Evolutionary conservation across 2,888 invertebrate species (phyloP), one percentile per base, ranked within the genome.

Genomic region (Muscina levida): DNA sequence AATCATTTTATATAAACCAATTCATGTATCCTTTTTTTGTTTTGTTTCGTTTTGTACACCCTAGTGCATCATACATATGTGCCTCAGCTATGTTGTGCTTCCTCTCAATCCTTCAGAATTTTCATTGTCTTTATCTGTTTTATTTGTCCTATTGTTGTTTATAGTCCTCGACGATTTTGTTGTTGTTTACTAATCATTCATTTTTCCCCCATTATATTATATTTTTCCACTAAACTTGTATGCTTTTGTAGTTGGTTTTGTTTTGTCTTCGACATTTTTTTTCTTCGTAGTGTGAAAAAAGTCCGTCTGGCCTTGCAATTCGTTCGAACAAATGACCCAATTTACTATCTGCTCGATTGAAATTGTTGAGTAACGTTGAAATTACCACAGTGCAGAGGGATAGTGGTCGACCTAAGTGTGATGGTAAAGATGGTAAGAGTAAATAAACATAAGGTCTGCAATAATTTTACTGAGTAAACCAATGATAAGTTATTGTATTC

Each of bases 271-370:
- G 15, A 26, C 39, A 3, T 15, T 22, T 62, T 37, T 37, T 1
- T 19, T 22, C 42, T 2, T 22, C 17, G 19, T 62, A 19, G 22
- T 13, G 22, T 22, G 13, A 22, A 22, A 42, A 39, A 11, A 22
- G 19, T 62, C 17, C 42, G 62, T 62, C 62, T 62, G 62, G 62
- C 62, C 62, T 62, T 62, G 59, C 62, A 62, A 37, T 39, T 62
- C 42, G 13, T 62, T 62, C 22, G 5, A n/a, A 37, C 59, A 42
- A 39, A 15, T 42, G 17, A 62, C 62, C 62, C 22, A 62, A 19
- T 42, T 62, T 62, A 22, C 13, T 37, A 39, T 37, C 39, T 53
- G 42, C 11, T 13, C 17, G 42, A 42, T 62, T 10, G 22, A 17
- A 13, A 62, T 11, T 62, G 39, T 15, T 22, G 53, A 11, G 1